Evolutionary conservation across 2,113 vertebrate genomes (phyloP).

Genomic region (Furnarius figulus): DNA sequence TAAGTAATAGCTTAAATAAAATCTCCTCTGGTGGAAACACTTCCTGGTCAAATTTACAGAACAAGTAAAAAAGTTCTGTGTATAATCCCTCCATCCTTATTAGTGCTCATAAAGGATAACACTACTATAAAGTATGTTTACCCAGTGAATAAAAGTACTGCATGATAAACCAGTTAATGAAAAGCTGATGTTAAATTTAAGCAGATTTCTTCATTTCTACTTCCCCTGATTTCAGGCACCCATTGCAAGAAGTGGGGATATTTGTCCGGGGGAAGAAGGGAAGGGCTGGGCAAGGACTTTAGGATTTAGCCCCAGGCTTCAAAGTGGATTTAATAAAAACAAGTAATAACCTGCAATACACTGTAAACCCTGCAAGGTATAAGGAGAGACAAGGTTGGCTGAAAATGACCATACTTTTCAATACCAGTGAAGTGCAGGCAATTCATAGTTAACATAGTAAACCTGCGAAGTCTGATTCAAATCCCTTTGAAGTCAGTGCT

Average conservation of each 20-base stretch:
- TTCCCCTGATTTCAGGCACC: neutral
- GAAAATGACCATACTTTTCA: neutral
- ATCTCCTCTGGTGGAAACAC: conserved; percentile 32
- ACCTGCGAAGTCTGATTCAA: neutral
- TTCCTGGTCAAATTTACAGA: conserved; percentile 42
- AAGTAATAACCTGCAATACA: conserved; percentile 64
- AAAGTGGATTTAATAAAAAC: conserved; percentile 74
- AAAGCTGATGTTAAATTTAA: conserved; percentile 19
- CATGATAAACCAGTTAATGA: neutral
- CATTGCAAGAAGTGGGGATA: neutral
- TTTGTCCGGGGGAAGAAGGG: neutral
- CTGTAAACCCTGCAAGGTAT: conserved; percentile 20
- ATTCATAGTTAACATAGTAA: neutral
- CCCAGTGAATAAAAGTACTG: neutral
- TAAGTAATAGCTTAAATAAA: conserved; percentile 49
- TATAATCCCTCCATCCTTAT: conserved; percentile 14
- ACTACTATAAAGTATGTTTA: neutral
- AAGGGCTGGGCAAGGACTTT: neutral
- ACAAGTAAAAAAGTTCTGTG: conserved; percentile 30
- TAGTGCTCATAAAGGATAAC: conserved; percentile 9
- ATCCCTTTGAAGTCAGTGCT: neutral
- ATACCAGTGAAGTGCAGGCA: neutral
- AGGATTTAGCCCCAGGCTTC: conserved; percentile 57
- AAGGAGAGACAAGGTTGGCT: neutral
- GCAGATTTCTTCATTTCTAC: neutral